These are phyloP conservation scores for Empis stercorea DNA, from an alignment of 2,888 invertebrate species.

Conservation along the genomic window DNA sequence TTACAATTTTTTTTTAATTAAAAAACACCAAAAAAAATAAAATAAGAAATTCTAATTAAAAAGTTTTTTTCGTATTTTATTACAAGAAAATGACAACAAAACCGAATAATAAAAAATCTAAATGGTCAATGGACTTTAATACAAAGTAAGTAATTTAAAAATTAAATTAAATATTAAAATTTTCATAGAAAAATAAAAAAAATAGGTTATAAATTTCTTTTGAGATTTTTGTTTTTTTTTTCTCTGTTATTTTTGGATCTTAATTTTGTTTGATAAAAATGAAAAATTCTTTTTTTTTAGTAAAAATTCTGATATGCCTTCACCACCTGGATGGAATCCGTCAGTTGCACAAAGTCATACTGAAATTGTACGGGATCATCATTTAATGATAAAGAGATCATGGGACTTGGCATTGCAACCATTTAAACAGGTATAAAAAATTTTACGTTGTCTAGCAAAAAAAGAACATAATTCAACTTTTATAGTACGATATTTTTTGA, in stretches of 20 bases:
- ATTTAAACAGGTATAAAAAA: conserved; percentile 58
- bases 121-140: conserved; percentile 52
- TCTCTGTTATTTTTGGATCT: not conserved
- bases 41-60: not conserved
- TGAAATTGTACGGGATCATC: conserved; percentile 71
- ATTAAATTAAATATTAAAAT: not conserved
- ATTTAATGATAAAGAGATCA: conserved; percentile 81
- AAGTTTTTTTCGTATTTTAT: not conserved
- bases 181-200: too few relatives aligned
- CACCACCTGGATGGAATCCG: conserved; percentile 76
- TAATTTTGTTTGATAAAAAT: not conserved
- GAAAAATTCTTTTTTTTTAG: too few relatives aligned
- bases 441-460: too few relatives aligned
- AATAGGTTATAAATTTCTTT: too few relatives aligned
- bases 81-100: conserved; percentile 28
- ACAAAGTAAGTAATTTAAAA: conserved; percentile 37
- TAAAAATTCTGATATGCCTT: conserved; percentile 46
- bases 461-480: too few relatives aligned
- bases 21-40: not conserved
- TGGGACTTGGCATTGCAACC: conserved; percentile 96
- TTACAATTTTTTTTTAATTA: not conserved
- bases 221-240: too few relatives aligned
- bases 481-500: conserved; percentile 1
- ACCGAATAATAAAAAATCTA: conserved; percentile 39
- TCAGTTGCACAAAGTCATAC: conserved; percentile 56